These are phyloP conservation scores for Acipenser ruthenus DNA, from an alignment of 2,797 vertebrate species.

Conservation along the genomic window DNA sequence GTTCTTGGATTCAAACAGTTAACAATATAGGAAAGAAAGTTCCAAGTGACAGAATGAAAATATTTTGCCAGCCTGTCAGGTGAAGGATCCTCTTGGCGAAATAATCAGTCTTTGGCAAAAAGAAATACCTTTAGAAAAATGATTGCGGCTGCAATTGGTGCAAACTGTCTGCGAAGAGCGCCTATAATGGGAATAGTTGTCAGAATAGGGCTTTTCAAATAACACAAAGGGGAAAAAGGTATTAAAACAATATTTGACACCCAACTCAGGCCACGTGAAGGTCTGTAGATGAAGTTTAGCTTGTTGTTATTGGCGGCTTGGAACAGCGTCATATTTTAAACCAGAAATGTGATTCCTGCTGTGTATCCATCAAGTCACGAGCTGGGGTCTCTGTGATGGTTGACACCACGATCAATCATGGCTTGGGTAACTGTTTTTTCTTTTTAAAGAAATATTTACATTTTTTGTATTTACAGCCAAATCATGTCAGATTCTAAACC, in stretches of 20 bases:
- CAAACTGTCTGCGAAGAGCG: background rate
- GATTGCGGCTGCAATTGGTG: background rate
- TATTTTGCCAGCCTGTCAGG: conserved; percentile 18
- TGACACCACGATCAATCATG: conserved; percentile 5
- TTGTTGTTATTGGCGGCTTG: background rate
- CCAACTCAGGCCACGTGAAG: background rate
- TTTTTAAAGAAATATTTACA: conserved; percentile 1
- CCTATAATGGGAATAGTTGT: background rate
- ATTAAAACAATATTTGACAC: background rate
- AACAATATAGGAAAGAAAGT: conserved; percentile 4
- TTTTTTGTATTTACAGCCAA: background rate
- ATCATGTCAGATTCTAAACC: background rate
- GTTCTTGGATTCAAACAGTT: conserved; percentile 25
- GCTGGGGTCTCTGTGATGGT: background rate
- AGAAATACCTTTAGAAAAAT: background rate
- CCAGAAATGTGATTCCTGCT: background rate
- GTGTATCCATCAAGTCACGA: background rate
- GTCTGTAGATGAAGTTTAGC: background rate
- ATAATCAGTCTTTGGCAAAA: conserved; percentile 19
- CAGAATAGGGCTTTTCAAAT: background rate
- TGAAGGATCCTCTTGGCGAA: conserved; percentile 15
- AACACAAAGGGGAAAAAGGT: background rate
- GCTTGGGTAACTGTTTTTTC: background rate
- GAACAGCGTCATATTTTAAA: background rate
- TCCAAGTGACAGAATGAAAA: conserved; percentile 11